Evolutionary conservation across 2,797 vertebrate species (phyloP).

Genomic region (Heteromormyrus szaboi): DNA sequence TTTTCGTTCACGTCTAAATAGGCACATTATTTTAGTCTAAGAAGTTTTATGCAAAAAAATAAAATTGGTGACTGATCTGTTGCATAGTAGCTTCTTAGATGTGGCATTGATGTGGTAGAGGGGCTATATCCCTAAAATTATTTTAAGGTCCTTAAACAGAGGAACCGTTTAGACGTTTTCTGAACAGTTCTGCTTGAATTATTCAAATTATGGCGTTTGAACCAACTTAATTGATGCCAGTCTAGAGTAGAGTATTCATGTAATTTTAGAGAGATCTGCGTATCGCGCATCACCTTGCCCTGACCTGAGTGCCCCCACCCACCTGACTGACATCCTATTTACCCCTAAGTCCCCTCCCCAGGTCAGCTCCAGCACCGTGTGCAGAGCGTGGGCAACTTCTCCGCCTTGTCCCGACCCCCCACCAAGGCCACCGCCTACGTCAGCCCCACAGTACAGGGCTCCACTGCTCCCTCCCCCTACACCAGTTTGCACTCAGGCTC

Average conservation of each 20-base stretch:
- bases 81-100: background rate
- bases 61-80: background rate
- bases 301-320: background rate
- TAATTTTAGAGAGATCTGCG: background rate
- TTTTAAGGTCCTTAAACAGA: background rate
- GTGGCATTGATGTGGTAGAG: background rate
- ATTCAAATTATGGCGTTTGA: background rate
- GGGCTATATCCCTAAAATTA: background rate
- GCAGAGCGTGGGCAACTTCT: conserved; percentile 88
- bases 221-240: background rate
- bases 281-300: background rate
- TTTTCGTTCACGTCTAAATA: background rate
- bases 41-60: background rate
- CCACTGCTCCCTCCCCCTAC: conserved; percentile 63
- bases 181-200: background rate
- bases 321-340: background rate
- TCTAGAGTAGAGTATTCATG: background rate
- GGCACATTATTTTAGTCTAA: background rate
- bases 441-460: conserved; percentile 87
- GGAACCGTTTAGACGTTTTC: background rate
- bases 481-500: conserved; percentile 69
- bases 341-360: conserved; percentile 82
- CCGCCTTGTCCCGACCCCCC: conserved; percentile 68
- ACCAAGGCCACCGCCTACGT: conserved; percentile 95
- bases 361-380: conserved; percentile 86